Percentiles rank a stretch among this genome's conserved stretches.
phyloP scores from a whole-genome alignment of 2,797 vertebrate genomes.

The Phaenicophaeus curvirostris region DNA sequence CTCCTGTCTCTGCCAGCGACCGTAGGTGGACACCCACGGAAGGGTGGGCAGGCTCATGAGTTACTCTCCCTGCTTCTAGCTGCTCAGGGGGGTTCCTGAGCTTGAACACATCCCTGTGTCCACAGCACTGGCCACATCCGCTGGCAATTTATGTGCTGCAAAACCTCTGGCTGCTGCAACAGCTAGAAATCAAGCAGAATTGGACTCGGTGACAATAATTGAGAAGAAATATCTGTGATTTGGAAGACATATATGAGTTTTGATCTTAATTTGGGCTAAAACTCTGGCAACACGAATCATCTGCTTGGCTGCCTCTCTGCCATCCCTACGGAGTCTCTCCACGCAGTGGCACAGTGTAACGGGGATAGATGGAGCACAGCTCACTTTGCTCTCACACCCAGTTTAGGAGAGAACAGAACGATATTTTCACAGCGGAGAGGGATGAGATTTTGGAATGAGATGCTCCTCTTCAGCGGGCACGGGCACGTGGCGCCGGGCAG shows the following conservation, averaged over 20 bases:
- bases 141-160: slow-evolving; percentile 17
- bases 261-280: slow-evolving; percentile 50
- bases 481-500: not conserved
- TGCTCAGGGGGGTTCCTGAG: not conserved
- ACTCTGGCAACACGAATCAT: slow-evolving; percentile 30
- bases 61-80: not conserved
- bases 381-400: not conserved
- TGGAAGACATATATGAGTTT: slow-evolving; percentile 23
- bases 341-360: not conserved
- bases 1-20: not conserved
- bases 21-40: not conserved
- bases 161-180: slow-evolving; percentile 9
- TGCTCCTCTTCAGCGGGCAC: not conserved
- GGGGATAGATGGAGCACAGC: not conserved
- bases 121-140: not conserved
- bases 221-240: not conserved
- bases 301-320: not conserved
- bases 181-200: slow-evolving; percentile 34
- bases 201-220: slow-evolving; percentile 24
- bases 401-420: not conserved
- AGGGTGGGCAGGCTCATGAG: fast-evolving
- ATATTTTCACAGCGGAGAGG: not conserved
- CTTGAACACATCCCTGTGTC: not conserved
- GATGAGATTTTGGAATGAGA: not conserved
- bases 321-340: not conserved